These are phyloP conservation scores for Meganola albula DNA, from an alignment of 2,888 invertebrate genomes.

Conservation along the genomic window DNA sequence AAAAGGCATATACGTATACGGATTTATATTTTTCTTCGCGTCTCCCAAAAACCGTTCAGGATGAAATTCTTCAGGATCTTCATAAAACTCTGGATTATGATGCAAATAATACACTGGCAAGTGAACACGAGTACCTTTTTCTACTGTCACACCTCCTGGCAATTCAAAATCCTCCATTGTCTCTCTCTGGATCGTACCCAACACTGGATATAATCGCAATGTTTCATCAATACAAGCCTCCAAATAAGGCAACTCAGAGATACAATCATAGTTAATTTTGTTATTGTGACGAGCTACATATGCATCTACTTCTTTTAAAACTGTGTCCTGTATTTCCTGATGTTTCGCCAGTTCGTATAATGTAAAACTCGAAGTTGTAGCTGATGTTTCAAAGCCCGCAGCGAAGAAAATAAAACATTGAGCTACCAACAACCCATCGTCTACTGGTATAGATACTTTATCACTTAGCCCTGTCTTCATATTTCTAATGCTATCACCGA, in stretches of 20 bases:
- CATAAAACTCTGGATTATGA: conserved; percentile 32
- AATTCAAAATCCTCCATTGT: conserved; percentile 38
- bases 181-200: conserved; percentile 33
- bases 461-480: conserved; percentile 11
- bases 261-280: conserved; percentile 16
- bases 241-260: conserved; percentile 33
- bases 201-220: conserved; percentile 36
- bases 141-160: conserved; percentile 31
- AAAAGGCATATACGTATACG: conserved; percentile 38
- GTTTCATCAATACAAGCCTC: conserved; percentile 39
- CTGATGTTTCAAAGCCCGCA: conserved; percentile 29
- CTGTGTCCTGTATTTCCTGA: conserved; percentile 11
- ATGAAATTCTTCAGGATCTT: conserved; percentile 34
- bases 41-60: conserved; percentile 41
- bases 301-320: conserved; percentile 15
- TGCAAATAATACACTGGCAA: conserved; percentile 39
- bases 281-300: conserved; percentile 13
- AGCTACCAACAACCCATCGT: conserved; percentile 22
- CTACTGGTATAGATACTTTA: conserved; percentile 16
- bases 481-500: conserved; percentile 30
- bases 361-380: conserved; percentile 17
- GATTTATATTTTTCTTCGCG: conserved; percentile 30
- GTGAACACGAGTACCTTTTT: conserved; percentile 36
- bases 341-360: conserved; percentile 25
- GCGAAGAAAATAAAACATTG: conserved; percentile 26